Evolutionary conservation across 2,113 vertebrate species (phyloP), one percentile per base, ranked within the genome.

Genomic region (Ahaetulla prasina): DNA sequence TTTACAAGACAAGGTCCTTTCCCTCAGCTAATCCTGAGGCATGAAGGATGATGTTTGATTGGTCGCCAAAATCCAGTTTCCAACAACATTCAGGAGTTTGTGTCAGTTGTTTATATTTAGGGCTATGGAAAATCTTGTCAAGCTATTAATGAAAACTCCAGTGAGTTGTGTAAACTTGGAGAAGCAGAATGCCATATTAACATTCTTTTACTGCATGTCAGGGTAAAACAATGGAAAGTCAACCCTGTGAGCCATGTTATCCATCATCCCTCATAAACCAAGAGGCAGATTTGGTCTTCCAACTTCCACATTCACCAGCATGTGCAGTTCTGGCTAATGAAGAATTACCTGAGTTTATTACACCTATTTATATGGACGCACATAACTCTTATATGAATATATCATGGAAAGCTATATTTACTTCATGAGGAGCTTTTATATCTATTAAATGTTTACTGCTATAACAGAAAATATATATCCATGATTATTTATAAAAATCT

Each of bases 41-140:
- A 90, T 87, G 55, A 90, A 53, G 35, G 89, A 92, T 90, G 53
- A 90, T 55, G n/a, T 92, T 74, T 92, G 55, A 57, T 80, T 89
- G 50, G 63, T 84, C 90, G 94, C 55, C n/a, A 92, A 90, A 80
- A 85, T 54, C 55, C 55, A 63, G 54, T 68, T 60, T 84, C 90
- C 35, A 89, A 43, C 47, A 91, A 87, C 63, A 87, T 88, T 20
- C 27, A 50, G 85, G 22, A 14, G 92, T 43, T 90, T 88, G 18
- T 43, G 39, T 93, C 87, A 86, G 90, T 74, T 91, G 93, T 89
- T 91, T 39, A 5, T 53, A 86, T 85, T 93, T 91, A 91, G 74
- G 49, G 47, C 54, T 60, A 45, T 50, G 55, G 74, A 89, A 93
- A 93, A 85, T 91, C 90, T 89, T 87, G 84, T 45, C 47, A 57